phyloP scores from a whole-genome alignment of 2,797 vertebrate species.

The Mareca penelope region DNA sequence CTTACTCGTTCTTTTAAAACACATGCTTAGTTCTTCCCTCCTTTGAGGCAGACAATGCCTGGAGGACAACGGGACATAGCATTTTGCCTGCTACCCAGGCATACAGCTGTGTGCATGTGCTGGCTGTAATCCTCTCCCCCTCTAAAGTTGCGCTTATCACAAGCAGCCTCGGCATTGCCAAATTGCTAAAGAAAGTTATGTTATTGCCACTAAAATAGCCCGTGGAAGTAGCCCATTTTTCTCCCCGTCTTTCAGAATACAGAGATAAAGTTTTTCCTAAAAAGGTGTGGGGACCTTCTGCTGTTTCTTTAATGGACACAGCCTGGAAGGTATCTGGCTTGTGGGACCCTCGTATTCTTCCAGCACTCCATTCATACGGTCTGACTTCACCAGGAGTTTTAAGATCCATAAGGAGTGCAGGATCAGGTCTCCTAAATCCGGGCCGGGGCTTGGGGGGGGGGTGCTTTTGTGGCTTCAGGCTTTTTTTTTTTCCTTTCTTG shows the following conservation, averaged over 20 bases:
- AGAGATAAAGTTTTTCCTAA: background rate
- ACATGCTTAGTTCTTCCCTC: background rate
- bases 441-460: background rate
- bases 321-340: background rate
- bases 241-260: background rate
- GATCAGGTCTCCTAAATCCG: fast-evolving
- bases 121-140: background rate
- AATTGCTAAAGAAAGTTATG: background rate
- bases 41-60: background rate
- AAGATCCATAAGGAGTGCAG: background rate
- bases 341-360: background rate
- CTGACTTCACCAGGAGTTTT: background rate
- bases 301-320: background rate
- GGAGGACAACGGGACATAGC: background rate
- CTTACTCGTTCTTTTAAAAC: background rate
- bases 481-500: background rate
- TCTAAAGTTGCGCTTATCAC: background rate
- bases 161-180: background rate
- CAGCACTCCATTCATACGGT: background rate
- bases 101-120: background rate
- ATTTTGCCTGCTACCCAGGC: background rate
- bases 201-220: background rate
- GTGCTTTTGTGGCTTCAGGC: background rate
- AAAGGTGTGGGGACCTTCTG: background rate
- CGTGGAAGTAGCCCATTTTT: background rate